A percentile compares a stretch with the other conserved stretches of the same genome.
phyloP scores from a whole-genome alignment of 2,797 vertebrate species.

The Apodemus agrarius region DNA sequence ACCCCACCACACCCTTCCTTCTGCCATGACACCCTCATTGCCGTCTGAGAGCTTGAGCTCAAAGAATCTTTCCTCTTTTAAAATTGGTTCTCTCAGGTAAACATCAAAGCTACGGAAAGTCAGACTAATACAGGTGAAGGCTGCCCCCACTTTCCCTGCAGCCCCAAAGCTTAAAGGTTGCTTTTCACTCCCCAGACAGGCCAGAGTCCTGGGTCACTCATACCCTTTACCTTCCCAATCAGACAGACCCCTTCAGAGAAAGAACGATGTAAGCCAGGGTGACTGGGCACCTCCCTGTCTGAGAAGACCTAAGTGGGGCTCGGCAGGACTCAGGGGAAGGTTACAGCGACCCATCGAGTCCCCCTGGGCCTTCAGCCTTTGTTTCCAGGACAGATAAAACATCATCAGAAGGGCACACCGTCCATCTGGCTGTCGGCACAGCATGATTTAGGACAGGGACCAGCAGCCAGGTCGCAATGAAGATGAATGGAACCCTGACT shows the following conservation, averaged over 20 bases:
- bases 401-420: background rate
- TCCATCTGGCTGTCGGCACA: slow-evolving; percentile 72
- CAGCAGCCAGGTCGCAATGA: slow-evolving; percentile 69
- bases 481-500: slow-evolving; percentile 69
- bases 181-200: background rate
- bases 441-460: slow-evolving; percentile 39
- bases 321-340: background rate
- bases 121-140: too few species aligned
- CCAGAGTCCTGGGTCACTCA: background rate
- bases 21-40: background rate
- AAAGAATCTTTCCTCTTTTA: background rate
- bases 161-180: background rate
- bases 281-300: background rate
- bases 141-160: background rate
- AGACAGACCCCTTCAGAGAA: background rate
- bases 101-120: too few species aligned
- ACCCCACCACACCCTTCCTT: background rate
- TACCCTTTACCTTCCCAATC: background rate
- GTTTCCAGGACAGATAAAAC: background rate
- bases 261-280: background rate
- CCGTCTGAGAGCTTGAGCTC: background rate
- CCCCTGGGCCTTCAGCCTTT: background rate
- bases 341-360: accelerated
- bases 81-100: background rate
- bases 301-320: background rate